Conservation (phyloP, 2,113 vertebrate species). For the Brachypodius melanocephalos region DNA sequence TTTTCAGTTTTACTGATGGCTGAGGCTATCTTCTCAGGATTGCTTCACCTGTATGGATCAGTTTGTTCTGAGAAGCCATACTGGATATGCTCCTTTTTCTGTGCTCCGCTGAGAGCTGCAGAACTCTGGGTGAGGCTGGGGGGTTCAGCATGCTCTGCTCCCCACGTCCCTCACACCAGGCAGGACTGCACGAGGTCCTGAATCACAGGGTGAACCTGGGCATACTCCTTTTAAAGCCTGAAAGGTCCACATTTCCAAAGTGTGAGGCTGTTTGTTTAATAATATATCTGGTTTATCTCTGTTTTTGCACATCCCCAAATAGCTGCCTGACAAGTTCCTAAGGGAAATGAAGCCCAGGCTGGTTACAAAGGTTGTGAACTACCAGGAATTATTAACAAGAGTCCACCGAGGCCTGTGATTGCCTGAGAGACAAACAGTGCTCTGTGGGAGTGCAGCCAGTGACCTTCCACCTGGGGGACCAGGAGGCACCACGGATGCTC, state of each 20-base stretch:
- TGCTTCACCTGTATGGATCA: background rate
- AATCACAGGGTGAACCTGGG: background rate
- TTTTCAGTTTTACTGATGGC: background rate
- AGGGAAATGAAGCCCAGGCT: background rate
- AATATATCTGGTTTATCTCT: background rate
- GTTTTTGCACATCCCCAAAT: background rate
- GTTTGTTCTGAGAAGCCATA: background rate
- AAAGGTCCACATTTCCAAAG: background rate
- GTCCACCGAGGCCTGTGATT: background rate
- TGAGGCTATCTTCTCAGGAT: background rate
- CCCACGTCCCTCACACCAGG: background rate
- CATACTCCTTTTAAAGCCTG: background rate
- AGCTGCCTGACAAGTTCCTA: background rate
- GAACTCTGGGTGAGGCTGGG: background rate
- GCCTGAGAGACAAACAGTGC: constrained; percentile 12
- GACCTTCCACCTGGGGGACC: constrained; percentile 38
- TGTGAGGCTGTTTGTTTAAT: background rate
- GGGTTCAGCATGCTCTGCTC: background rate
- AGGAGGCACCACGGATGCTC: constrained; percentile 10
- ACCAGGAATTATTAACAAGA: constrained; percentile 56
- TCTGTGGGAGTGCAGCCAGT: background rate
- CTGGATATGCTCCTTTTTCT: background rate
- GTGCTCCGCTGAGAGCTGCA: background rate
- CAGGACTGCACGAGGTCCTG: fast-evolving
- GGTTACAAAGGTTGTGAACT: constrained; percentile 53